Evolutionary conservation across 2,113 vertebrate genomes (phyloP), one percentile per base, ranked within the genome.

Genomic region (Oryzias melastigma): DNA sequence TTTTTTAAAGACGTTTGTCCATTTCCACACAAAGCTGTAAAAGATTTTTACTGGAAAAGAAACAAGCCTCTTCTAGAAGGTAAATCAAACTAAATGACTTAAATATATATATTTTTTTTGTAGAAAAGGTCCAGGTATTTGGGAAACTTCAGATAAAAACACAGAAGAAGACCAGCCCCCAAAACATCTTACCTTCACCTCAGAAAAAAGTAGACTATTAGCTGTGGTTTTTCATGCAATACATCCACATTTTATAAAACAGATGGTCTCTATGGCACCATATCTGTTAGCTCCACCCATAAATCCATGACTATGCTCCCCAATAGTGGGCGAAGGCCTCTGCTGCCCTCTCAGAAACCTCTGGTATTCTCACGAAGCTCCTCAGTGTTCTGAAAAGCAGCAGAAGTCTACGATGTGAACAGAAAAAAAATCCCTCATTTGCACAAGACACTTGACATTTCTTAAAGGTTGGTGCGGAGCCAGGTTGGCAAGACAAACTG

Each of bases 381-480:
- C 40, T 19, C 42, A 62, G 71, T 68, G 79, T 63, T 72, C 65
- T 53, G 16, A 55, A 71, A 69, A 74, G 46, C 56, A 22, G 75
- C 15, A 62, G 12, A 50, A 49, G 64, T 35, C 35, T 35, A 12
- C 10, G 10, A 60, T 69, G 48, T 46, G 35, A 53, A 58, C 68
- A 44, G 59, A 61, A 73, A 68, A 78, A 63, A 56, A 65, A 78
- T 84, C 58, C 65, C 63, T 81, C 75, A 79, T 77, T 52, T 82
- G 60, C 75, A 84, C n/a, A 35, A 77, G 79, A 62, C 70, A 80
- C 79, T 85, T 87, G 81, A 87, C 81, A 81, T 87, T 84, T 85
- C 71, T 71, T 77, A 84, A 85, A 85, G 81, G 81, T 84, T 85
- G 79, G 65, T 58, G 55, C 58, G 35, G 57, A 77, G 71, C 68